phyloP scores from a whole-genome alignment of 30 jellyfish, hydroid and myxozoan genomes.

The Pelagia noctiluca region DNA sequence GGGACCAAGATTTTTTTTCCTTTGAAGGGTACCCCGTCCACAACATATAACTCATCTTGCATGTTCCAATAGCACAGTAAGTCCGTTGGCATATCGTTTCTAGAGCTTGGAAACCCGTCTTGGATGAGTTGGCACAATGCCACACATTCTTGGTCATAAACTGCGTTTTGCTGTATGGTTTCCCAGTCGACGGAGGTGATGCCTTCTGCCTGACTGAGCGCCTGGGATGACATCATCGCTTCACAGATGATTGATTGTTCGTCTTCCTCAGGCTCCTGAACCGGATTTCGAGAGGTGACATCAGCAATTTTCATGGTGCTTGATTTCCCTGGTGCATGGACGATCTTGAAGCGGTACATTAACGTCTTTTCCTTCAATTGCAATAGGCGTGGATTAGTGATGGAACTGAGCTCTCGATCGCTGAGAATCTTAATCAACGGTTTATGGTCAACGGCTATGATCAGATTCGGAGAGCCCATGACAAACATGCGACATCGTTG shows the following conservation, averaged over 20 bases:
- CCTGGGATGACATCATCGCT: neutral
- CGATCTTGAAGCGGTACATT: conserved; percentile 47
- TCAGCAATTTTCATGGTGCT: neutral
- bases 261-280: conserved; percentile 2
- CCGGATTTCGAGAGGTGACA: conserved; percentile 17
- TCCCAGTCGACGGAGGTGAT: neutral
- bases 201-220: neutral
- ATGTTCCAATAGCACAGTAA: neutral
- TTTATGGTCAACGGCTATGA: conserved; percentile 67
- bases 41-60: conserved; percentile 9
- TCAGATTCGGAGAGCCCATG: conserved; percentile 54
- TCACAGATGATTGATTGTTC: neutral
- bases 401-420: conserved; percentile 45
- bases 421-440: conserved; percentile 45
- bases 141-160: neutral
- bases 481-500: conserved; percentile 32
- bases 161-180: neutral
- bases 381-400: conserved; percentile 57
- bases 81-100: neutral
- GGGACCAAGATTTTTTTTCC: conserved; percentile 52
- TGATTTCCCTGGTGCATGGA: conserved; percentile 53
- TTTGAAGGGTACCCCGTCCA: conserved; percentile 61
- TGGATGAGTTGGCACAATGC: neutral
- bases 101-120: neutral
- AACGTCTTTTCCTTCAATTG: conserved; percentile 50